Percentiles rank a stretch among this genome's conserved stretches.
Evolutionary conservation across 2,797 vertebrate genomes (phyloP).

Genomic region (Eutrigla gurnardus): DNA sequence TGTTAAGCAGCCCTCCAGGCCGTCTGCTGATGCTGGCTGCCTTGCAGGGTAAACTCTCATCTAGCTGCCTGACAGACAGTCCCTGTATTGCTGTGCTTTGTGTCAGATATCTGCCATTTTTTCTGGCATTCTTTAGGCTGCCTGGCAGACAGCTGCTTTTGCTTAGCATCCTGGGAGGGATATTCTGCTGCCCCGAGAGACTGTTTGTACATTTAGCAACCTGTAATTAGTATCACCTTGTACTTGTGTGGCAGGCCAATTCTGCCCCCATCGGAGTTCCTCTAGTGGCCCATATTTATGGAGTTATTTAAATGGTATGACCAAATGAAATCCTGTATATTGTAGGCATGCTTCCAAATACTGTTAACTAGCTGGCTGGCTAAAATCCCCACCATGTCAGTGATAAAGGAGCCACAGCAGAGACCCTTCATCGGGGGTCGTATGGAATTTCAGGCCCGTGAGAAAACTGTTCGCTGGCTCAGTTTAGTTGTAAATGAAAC

Average conservation of each 20-base stretch:
- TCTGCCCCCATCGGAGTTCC: slow-evolving; percentile 31
- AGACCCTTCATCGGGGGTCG: too few species aligned
- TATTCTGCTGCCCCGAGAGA: slow-evolving; percentile 51
- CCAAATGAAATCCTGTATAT: too few species aligned
- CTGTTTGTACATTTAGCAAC: slow-evolving; percentile 64
- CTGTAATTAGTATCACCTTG: slow-evolving; percentile 68
- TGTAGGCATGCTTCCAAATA: too few species aligned
- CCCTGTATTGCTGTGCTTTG: slow-evolving; percentile 61
- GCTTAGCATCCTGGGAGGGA: slow-evolving; percentile 54
- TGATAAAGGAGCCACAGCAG: too few species aligned
- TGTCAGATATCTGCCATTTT: slow-evolving; percentile 67
- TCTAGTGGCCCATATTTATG: slow-evolving; percentile 12
- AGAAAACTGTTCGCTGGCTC: background rate
- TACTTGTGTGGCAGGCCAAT: slow-evolving; percentile 41
- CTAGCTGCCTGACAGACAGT: slow-evolving; percentile 59
- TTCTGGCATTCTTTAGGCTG: slow-evolving; percentile 60
- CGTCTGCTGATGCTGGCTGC: slow-evolving; percentile 49
- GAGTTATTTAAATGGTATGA: too few species aligned
- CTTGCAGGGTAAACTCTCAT: slow-evolving; percentile 52
- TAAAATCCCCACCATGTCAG: too few species aligned
- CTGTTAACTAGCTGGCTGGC: too few species aligned
- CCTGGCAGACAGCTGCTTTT: slow-evolving; percentile 59
- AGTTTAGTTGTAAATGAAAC: background rate
- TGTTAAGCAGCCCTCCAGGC: slow-evolving; percentile 37
- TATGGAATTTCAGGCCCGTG: too few species aligned